These are phyloP conservation scores for Mya arenaria DNA, from an alignment of 1,140 invertebrate genomes.

Conservation along the genomic window DNA sequence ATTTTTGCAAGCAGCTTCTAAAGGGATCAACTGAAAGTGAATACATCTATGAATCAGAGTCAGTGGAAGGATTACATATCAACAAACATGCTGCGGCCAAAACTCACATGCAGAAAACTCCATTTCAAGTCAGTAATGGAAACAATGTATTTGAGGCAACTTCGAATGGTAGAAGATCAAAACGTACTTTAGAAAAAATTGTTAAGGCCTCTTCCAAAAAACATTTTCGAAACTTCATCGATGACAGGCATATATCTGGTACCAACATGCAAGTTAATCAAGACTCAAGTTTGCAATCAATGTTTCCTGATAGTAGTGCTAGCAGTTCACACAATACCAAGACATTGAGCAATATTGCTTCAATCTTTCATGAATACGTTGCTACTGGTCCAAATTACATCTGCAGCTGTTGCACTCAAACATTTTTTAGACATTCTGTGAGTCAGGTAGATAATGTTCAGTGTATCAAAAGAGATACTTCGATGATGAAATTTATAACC, in stretches of 20 bases:
- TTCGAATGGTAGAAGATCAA: too few species aligned
- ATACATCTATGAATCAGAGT: too few species aligned
- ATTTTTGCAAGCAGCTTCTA: too few species aligned
- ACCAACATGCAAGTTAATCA: neutral
- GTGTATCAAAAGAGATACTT: neutral
- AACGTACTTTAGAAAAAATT: too few species aligned
- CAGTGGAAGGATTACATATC: too few species aligned
- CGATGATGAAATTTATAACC: neutral
- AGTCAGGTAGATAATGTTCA: neutral
- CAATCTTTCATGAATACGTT: neutral
- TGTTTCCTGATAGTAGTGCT: neutral
- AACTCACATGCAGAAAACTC: too few species aligned
- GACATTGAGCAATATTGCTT: conserved; percentile 27
- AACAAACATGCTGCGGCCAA: too few species aligned
- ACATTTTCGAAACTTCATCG: too few species aligned
- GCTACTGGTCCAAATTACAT: conserved; percentile 17
- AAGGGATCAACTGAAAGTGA: too few species aligned
- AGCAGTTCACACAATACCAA: conserved; percentile 27
- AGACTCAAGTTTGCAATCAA: neutral
- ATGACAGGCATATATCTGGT: neutral
- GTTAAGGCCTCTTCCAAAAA: too few species aligned
- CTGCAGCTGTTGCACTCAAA: conserved; percentile 45
- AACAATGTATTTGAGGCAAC: too few species aligned
- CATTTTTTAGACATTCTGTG: conserved; percentile 21
- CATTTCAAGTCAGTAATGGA: too few species aligned